These are phyloP conservation scores for Pseudomyrmex flavicornis DNA, from an alignment of 1,140 invertebrate species.

Conservation along the genomic window DNA sequence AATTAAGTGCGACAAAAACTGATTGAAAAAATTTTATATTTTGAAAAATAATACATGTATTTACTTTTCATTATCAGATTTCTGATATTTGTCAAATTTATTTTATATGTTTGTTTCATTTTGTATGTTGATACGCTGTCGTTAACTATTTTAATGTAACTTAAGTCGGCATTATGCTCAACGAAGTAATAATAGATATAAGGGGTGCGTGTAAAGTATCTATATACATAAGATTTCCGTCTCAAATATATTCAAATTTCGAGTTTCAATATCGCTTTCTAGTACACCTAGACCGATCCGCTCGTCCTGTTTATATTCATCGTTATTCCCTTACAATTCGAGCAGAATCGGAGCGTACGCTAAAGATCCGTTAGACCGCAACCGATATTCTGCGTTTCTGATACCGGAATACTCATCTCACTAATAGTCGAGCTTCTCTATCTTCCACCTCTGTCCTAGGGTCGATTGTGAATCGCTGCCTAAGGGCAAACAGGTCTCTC, in stretches of 20 bases:
- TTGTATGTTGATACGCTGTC: conserved; percentile 7
- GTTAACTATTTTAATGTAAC: conserved; percentile 2
- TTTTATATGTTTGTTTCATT: neutral
- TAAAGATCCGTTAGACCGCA: conserved; percentile 53
- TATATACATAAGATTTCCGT: conserved; percentile 10
- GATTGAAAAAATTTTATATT: no score
- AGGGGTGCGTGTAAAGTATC: neutral
- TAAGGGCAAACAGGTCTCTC: conserved; percentile 57
- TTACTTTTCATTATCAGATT: no score
- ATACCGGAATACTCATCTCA: conserved; percentile 61
- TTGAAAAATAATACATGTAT: no score
- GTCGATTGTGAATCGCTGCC: conserved; percentile 59
- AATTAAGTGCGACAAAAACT: neutral
- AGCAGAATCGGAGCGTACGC: conserved; percentile 51
- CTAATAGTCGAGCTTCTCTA: conserved; percentile 58
- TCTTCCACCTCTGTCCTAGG: conserved; percentile 53
- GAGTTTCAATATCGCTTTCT: conserved; percentile 2
- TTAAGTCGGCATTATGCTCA: conserved; percentile 10
- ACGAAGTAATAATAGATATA: neutral
- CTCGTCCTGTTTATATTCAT: conserved; percentile 40
- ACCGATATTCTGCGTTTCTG: conserved; percentile 52
- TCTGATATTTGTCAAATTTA: no score
- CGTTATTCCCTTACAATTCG: conserved; percentile 59
- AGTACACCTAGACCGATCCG: conserved; percentile 18
- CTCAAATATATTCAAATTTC: conserved; percentile 54